Evolutionary conservation across 2,888 invertebrate species (phyloP).

Genomic region (Drosophila picticornis): DNA sequence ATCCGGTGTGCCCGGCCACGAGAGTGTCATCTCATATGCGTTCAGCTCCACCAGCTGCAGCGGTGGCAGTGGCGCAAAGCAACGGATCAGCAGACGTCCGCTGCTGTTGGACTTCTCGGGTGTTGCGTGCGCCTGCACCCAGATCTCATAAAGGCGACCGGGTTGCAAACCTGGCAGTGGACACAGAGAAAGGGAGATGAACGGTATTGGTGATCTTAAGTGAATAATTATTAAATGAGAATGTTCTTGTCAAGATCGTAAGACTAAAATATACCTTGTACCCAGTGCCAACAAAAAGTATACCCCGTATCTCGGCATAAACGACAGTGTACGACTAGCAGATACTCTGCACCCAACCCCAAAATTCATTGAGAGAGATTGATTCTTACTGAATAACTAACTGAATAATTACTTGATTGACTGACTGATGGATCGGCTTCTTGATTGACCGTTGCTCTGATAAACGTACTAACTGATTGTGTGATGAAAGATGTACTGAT

Average conservation of each 20-base stretch:
- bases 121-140: constrained; percentile 91
- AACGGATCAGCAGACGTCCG: constrained; percentile 87
- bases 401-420: too few relatives aligned
- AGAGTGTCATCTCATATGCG: constrained; percentile 88
- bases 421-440: too few relatives aligned
- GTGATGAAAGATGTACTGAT: too few relatives aligned
- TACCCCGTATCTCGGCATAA: neutral
- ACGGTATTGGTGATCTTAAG: neutral
- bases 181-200: neutral
- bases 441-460: too few relatives aligned
- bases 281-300: neutral
- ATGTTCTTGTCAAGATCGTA: neutral
- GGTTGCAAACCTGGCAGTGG: constrained; percentile 87
- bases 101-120: constrained; percentile 89
- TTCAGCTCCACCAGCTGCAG: constrained; percentile 87
- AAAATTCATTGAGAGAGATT: too few relatives aligned
- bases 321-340: too few relatives aligned
- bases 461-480: too few relatives aligned
- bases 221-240: neutral
- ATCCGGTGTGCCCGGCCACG: constrained; percentile 88
- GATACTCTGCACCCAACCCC: too few relatives aligned
- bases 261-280: neutral
- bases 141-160: constrained; percentile 89
- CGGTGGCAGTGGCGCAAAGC: constrained; percentile 90
- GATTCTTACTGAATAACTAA: too few relatives aligned